Evolutionary conservation across 2,113 vertebrate species (phyloP).

Genomic region (Argyrosomus japonicus): DNA sequence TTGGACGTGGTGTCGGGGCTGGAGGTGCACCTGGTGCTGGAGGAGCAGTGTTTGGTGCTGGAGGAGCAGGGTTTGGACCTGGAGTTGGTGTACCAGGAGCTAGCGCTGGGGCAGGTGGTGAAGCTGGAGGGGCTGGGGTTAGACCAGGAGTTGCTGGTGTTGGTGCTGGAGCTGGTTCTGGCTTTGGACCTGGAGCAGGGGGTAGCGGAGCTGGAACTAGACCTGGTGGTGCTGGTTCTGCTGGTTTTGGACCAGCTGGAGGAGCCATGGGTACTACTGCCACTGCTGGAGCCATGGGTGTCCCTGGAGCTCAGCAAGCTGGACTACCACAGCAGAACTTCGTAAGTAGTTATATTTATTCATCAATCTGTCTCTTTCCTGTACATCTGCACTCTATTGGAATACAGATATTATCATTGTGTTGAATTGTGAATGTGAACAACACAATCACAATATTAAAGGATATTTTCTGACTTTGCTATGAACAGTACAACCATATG

Average conservation of each 20-base stretch:
- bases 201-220: neutral
- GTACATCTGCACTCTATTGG: neutral
- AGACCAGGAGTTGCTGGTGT: conserved; percentile 5
- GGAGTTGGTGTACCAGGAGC: conserved; percentile 52
- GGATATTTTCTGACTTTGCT: neutral
- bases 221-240: conserved; percentile 2
- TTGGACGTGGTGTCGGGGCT: neutral
- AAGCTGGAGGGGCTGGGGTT: neutral
- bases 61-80: neutral
- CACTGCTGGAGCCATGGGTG: conserved; percentile 78
- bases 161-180: conserved; percentile 61
- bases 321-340: conserved; percentile 80
- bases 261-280: conserved; percentile 72
- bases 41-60: neutral
- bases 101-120: neutral
- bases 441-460: neutral
- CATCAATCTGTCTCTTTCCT: neutral
- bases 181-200: neutral
- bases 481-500: too few species aligned
- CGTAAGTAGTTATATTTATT: conserved; percentile 84
- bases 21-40: neutral
- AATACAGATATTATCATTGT: too few species aligned
- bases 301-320: conserved; percentile 56
- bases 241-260: conserved; percentile 28
- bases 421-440: too few species aligned